Base-by-base conservation (phyloP, 2,888 invertebrate species). In the Micropterix aruncella region DNA sequence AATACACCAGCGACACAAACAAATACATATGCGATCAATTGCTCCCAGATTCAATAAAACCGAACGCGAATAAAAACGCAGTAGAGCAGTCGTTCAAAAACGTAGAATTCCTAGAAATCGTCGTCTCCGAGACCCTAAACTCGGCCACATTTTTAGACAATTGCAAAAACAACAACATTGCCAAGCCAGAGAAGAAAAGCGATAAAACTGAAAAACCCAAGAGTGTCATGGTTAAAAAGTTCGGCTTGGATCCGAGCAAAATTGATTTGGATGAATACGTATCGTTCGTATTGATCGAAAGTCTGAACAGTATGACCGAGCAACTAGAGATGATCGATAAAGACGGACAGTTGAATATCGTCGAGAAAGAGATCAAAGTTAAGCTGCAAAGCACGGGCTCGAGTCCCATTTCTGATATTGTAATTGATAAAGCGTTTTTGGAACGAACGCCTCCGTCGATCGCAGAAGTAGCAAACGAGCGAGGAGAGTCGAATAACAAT, bases 361-460 rank as follows among this genome's bases (percentile, higher is more conserved):
- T 70, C 18, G 70, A 70, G 51, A 70, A 70, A 52, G 70, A 71
- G 56, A 71, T 71, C 42, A 70, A 70, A 54, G 68, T 71, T 2
- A 68, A 65, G 46, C 51, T 71, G 44, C 70, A 70, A 52, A 69
- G 70, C 50, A 63, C 68, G 2, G 70, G 66, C 17, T 66, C 70
- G 5, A 27, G 27, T 27, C 27, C 27, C 12, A 12, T 27, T 27
- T 5, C 39, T 2, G 16, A 39, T 15, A 40, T 16, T 37, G 38
- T 36, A 2, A 18, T 7, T 7, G 40, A 43, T 12, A 41, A 40
- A 17, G 15, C 19, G 2, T 43, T 43, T 15, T 46, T 46, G 12
- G 43, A 46, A 41, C 16, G 42, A 5, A 46, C 36, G 5, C 27
- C 38, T 7, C 41, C 44, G 12, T 19, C 40, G 12, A 19, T 19